A percentile compares a stretch with the other conserved stretches of the same genome.
phyloP scores from a whole-genome alignment of 2,888 invertebrate genomes.

The Aproaerema taeniolella region DNA sequence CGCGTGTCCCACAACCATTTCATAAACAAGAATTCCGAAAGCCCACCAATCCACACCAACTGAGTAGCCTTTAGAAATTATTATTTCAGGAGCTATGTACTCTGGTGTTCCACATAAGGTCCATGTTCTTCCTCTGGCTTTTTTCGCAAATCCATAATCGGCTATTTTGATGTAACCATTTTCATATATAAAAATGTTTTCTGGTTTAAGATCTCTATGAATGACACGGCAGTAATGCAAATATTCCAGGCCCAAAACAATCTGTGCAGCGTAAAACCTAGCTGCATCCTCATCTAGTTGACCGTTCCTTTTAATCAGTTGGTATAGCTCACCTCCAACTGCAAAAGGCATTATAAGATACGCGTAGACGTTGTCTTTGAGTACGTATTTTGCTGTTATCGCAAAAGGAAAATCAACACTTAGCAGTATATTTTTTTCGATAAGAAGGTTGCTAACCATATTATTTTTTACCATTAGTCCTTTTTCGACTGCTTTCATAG shows the following conservation, averaged over 20 bases:
- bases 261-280: constrained; percentile 93
- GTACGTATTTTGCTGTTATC: constrained; percentile 85
- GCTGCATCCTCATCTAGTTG: constrained; percentile 84
- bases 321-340: constrained; percentile 91
- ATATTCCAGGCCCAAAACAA: constrained; percentile 92
- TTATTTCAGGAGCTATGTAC: constrained; percentile 95
- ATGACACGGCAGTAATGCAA: constrained; percentile 89
- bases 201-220: constrained; percentile 94
- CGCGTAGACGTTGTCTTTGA: constrained; percentile 89
- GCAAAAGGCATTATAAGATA: constrained; percentile 89
- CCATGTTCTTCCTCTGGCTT: constrained; percentile 85
- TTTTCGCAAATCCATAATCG: constrained; percentile 96
- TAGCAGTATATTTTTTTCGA: constrained; percentile 91
- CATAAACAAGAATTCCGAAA: constrained; percentile 89
- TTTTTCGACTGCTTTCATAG: constrained; percentile 93
- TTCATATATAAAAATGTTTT: constrained; percentile 87
- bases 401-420: constrained; percentile 91
- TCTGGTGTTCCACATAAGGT: constrained; percentile 97
- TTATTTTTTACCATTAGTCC: constrained; percentile 87
- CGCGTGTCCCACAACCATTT: constrained; percentile 92
- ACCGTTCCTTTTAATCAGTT: constrained; percentile 78
- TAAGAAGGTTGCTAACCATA: constrained; percentile 87
- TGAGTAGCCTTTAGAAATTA: constrained; percentile 92
- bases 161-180: constrained; percentile 88
- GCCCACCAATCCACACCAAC: constrained; percentile 98